Evolutionary conservation across 1,140 invertebrate genomes (phyloP).

Genomic region (Drosophila nigrodunni): DNA sequence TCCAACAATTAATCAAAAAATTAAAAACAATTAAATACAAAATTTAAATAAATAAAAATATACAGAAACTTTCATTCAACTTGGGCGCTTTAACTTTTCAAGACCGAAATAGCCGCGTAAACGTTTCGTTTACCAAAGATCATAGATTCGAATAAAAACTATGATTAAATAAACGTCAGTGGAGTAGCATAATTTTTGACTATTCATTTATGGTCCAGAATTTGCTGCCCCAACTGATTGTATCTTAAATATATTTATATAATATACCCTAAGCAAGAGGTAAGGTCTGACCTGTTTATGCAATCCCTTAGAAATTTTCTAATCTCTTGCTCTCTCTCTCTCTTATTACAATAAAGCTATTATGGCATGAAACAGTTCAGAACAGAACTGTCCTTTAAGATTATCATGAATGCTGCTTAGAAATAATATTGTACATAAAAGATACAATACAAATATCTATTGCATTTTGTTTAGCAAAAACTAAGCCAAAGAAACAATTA

Average conservation of each 20-base stretch:
- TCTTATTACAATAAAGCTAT: conserved; percentile 33
- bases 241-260: conserved; percentile 17
- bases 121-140: conserved; percentile 73
- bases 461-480: conserved; percentile 50
- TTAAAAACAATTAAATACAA: conserved; percentile 38
- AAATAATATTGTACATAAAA: conserved; percentile 34
- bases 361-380: conserved; percentile 54
- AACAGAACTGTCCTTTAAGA: conserved; percentile 6
- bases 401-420: conserved; percentile 42
- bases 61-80: conserved; percentile 31
- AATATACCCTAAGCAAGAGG: conserved; percentile 50
- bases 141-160: conserved; percentile 38
- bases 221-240: conserved; percentile 59
- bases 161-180: conserved; percentile 31
- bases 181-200: conserved; percentile 50
- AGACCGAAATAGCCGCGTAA: conserved; percentile 84
- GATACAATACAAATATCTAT: conserved; percentile 26
- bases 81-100: conserved; percentile 84
- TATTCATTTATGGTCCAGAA: not conserved
- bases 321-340: conserved; percentile 28
- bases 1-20: conserved; percentile 58
- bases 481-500: not conserved
- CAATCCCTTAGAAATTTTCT: conserved; percentile 59
- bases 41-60: conserved; percentile 38
- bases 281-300: conserved; percentile 65